Base-by-base conservation (phyloP, 1,140 invertebrate genomes). In the Eurytemora carolleeae region DNA sequence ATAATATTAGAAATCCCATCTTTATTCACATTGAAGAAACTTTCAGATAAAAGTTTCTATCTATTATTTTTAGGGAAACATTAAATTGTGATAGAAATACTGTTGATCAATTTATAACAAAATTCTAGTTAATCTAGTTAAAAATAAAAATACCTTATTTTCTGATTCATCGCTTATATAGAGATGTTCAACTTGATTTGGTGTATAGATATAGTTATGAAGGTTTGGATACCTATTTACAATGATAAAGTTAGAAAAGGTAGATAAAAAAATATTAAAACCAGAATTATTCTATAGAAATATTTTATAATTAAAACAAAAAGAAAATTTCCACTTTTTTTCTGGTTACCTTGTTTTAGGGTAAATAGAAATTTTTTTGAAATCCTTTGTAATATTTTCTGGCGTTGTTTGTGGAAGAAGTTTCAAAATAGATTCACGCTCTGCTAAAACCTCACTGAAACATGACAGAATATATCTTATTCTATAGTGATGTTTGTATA, bases 361-460 rank as follows among this genome's bases (percentile, higher is more conserved):
- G 53, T 54, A 17, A 16, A 53, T 22, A 2, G 31, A 20, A 24
- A 44, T 21, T 16, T 60, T 52, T 53, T 53, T 20, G 31, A 54
- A 53, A 15, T 60, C 88, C 68, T 90, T 85, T 67, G 85, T 84
- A 19, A 97, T 75, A 71, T 96, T 97, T 71, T 97, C 90, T 0
- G 92, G 89, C 0, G 90, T 97, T 0, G 93, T 97, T 79, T 98
- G 94, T 58, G 85, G 87, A 67, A 87, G 72, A 24, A 86, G 73
- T 64, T 87, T 78, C 71, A 95, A 98, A 65, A 97, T 87, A 58
- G 84, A 88, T 74, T 98, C 94, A 24, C 94, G 75, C 71, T 98
- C 93, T 0, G 92, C 90, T 15, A 98, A 75, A 12, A 44, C 31
- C n/a, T 44, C 31, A 44, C 31, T 44, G n/a, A 44, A 1, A 95